These are phyloP conservation scores for Halcyon malimbica DNA, from an alignment of 2,113 vertebrate genomes.

Conservation along the genomic window DNA sequence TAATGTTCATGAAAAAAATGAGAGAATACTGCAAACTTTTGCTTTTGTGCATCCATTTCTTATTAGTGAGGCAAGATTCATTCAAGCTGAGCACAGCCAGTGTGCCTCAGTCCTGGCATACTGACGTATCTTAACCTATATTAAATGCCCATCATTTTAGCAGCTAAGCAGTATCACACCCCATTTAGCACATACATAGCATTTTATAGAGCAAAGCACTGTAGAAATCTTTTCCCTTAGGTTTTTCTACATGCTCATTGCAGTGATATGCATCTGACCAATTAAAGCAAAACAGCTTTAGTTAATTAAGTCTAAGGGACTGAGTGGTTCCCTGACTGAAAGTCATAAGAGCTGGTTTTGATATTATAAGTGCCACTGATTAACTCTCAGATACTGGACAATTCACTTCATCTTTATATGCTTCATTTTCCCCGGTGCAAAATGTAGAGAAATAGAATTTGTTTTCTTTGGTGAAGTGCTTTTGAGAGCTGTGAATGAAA, in stretches of 20 bases:
- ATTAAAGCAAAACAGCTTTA: conserved; percentile 49
- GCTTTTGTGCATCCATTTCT: neutral
- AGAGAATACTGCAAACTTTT: neutral
- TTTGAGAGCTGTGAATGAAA: conserved; percentile 18
- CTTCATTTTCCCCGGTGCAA: conserved; percentile 1
- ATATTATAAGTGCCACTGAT: conserved; percentile 21
- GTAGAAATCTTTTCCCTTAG: conserved; percentile 22
- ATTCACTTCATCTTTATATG: neutral
- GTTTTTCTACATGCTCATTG: neutral
- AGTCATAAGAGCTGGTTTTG: neutral
- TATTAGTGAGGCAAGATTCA: neutral
- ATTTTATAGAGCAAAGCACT: neutral
- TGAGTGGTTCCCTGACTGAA: neutral
- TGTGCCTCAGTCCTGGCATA: neutral
- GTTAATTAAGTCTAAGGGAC: conserved; percentile 51
- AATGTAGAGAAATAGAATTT: neutral
- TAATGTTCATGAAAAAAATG: neutral
- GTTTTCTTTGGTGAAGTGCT: conserved; percentile 26
- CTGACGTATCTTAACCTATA: neutral
- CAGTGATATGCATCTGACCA: conserved; percentile 23
- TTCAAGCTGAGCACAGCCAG: neutral
- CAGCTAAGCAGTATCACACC: neutral
- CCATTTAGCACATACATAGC: conserved; percentile 16
- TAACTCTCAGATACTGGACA: neutral
- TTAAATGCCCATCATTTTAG: neutral